Evolutionary conservation across 2,113 vertebrate species (phyloP), one percentile per base, ranked within the genome.

Genomic region (Microcebus tavaratra): DNA sequence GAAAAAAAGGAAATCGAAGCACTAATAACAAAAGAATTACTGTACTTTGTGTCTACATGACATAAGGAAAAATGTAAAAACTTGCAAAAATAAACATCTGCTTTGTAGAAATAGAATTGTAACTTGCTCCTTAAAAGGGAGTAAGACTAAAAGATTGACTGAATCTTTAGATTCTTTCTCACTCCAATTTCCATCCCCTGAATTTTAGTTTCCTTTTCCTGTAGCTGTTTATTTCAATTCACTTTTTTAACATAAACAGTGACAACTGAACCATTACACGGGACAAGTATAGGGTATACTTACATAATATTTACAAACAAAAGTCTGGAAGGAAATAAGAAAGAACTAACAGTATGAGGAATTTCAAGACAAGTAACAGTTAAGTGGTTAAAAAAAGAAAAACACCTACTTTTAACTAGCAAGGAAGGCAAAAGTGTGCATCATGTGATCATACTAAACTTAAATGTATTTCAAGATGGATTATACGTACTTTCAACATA

Each of bases 201-300:
- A 95, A 89, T 73, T 82, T 86, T 63, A 39, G 27, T 76, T 88
- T 89, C 13, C 42, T 92, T 95, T 88, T 95, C 91, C 96, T 23
- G 67, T 81, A 80, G 53, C 14, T 75, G 23, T 68, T 84, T 48
- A 68, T 80, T 63, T 88, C 72, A 88, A 29, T 59, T 94, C 39
- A 67, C 65, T 83, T 76, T 95, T 68, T 88, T 36, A 68, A 50
- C 13, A 94, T 59, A 86, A 82, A 89, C 14, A 92, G 67, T 68
- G 61, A 45, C 29, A 87, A 75, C 0, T 42, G 34, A 92, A 76
- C 12, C 75, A 88, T 72, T 89, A 86, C 3, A 48, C 34, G 80
- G 13, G 63, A 84, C 21, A 81, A 72, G 48, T 68, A 61, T 14
- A 90, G 6, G 18, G 21, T 88, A 80, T 94, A 83, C 83, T 87